Base-by-base conservation (phyloP, 1,140 invertebrate genomes). In the Drosophila subpulchrella region DNA sequence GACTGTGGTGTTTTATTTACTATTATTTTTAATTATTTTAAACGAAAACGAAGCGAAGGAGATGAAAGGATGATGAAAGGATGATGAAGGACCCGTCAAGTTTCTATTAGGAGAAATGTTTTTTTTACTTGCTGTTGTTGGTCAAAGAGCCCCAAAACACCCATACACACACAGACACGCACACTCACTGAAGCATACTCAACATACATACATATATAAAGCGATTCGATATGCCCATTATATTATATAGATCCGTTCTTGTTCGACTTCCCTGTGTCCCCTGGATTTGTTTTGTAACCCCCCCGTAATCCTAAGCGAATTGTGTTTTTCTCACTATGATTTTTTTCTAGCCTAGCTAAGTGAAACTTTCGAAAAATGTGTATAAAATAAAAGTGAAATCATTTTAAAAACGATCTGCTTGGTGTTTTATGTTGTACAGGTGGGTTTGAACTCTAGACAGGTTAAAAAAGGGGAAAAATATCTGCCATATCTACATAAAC, bases 1-100 rank as follows among this genome's bases (percentile, higher is more conserved):
- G 89, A 91, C 90, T 91, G 89, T 91, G 89, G 90, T 91, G 89
- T 91, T 89, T 91, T 89, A 85, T 79, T 86, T 90, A 91, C 90
- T 91, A 91, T 91, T 88, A 89, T 79, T 84, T 88, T 86, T 89
- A 83, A 86, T 75, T 86, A 82, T 76, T 79, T 73, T 86, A 88
- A 79, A 67, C 47, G 38, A 85, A 62, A 83, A 75, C 38, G 47
- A 76, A 53, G 73, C 56, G 63, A 66, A 42, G 34, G 48, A 63
- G 27, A 5, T 38, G 38, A 24, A 17, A 36, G 46, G 5, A 34
- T 34, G 44, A 65, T 17, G 59, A 53, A 41, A 13, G 39, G 38
- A 75, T 32, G 72, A 58, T 44, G 71, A 75, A 75, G 41, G 41
- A 75, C 73, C 58, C 48, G 62, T 62, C 38, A 63, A 53, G 55